Percentiles rank a stretch among this genome's conserved stretches.
These are phyloP conservation scores for Parochlus steinenii DNA, from an alignment of 2,888 invertebrate species.

Conservation along the genomic window DNA sequence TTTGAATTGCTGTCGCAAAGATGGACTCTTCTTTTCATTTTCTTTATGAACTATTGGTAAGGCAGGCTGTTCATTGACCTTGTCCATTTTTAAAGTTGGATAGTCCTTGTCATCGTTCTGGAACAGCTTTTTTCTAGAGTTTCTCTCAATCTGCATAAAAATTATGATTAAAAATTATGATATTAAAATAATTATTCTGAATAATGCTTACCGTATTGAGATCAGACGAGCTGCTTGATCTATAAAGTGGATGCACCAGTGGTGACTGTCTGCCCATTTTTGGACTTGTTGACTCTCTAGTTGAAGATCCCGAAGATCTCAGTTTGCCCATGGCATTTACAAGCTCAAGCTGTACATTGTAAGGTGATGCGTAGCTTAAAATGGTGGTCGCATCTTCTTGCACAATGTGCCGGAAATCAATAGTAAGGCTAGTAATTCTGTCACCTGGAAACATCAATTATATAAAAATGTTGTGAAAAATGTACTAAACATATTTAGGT, in stretches of 20 bases:
- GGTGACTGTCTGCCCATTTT: constrained; percentile 16
- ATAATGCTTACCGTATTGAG: constrained; percentile 39
- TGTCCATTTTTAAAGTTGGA: constrained; percentile 15
- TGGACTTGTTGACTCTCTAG: constrained; percentile 10
- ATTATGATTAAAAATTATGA: not conserved
- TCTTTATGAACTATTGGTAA: constrained; percentile 12
- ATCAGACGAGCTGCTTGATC: constrained; percentile 51
- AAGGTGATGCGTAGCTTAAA: constrained; percentile 79
- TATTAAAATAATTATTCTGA: not conserved
- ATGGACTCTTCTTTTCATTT: constrained; percentile 14
- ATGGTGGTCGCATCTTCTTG: constrained; percentile 82
- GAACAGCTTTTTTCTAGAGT: constrained; percentile 14
- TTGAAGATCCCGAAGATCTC: constrained; percentile 11
- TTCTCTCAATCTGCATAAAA: constrained; percentile 14
- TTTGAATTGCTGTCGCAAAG: constrained; percentile 13
- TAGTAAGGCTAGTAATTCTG: constrained; percentile 69
- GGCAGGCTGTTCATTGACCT: constrained; percentile 8
- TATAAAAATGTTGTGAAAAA: no score
- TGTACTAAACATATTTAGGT: no score
- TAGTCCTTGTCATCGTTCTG: constrained; percentile 14
- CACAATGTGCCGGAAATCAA: constrained; percentile 76
- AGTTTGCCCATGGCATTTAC: constrained; percentile 33
- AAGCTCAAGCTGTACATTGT: constrained; percentile 66
- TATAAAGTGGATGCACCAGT: constrained; percentile 60
- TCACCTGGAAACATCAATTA: constrained; percentile 50